A percentile compares a stretch with the other conserved stretches of the same genome.
phyloP scores from a whole-genome alignment of 2,113 vertebrate genomes.

The Ammodytes marinus region DNA sequence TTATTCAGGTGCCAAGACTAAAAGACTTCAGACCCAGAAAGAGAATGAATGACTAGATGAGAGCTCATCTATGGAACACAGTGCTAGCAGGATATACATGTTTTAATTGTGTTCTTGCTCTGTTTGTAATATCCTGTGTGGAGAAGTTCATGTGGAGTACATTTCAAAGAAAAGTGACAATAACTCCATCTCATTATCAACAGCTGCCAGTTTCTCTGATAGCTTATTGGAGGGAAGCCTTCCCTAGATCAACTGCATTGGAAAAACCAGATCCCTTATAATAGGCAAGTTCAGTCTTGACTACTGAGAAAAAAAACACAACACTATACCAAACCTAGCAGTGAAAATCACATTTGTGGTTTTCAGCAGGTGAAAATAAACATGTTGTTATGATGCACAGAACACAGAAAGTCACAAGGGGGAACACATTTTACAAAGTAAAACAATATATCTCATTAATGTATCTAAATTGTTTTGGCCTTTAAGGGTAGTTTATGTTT shows the following conservation, averaged over 20 bases:
- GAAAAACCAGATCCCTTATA: constrained; percentile 45
- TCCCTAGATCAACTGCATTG: constrained; percentile 46
- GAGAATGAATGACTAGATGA: not conserved
- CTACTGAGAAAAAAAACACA: constrained; percentile 39
- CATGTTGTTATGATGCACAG: not conserved
- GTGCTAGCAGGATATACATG: not conserved
- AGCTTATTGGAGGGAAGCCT: constrained; percentile 41
- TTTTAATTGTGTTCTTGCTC: constrained; percentile 5
- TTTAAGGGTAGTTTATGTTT: no score
- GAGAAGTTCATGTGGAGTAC: not conserved
- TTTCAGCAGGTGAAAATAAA: not conserved
- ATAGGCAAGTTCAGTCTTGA: constrained; percentile 65
- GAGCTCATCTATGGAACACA: not conserved
- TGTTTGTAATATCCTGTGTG: not conserved
- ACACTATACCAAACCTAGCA: constrained; percentile 10
- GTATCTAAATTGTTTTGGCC: no score
- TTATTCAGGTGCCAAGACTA: not conserved
- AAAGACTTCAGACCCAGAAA: not conserved
- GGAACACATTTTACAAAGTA: not conserved
- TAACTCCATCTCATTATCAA: constrained; percentile 28
- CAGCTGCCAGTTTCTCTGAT: constrained; percentile 33
- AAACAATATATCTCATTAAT: no score
- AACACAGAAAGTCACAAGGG: not conserved
- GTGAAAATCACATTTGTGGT: not conserved
- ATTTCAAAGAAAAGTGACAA: constrained; percentile 41